phyloP scores from a whole-genome alignment of 2,888 invertebrate species.

The Synergus japonicus region DNA sequence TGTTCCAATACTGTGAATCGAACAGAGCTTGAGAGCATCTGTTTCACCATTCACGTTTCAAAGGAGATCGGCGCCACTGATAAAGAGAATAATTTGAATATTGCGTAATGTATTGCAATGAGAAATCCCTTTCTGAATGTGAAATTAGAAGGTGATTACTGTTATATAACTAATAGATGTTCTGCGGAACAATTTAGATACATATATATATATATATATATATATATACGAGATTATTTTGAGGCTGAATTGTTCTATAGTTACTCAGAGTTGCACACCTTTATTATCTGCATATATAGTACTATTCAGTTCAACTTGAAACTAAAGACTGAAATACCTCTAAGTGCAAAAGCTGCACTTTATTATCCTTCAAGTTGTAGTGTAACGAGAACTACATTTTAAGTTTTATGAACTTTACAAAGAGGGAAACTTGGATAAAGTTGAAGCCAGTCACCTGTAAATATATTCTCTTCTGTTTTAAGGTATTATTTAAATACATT shows the following conservation, averaged over 20 bases:
- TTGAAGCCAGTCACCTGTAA: constrained; percentile 18
- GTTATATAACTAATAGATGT: no score
- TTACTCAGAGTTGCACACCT: constrained; percentile 16
- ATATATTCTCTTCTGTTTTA: constrained; percentile 8
- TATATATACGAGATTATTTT: neutral
- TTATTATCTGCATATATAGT: constrained; percentile 12
- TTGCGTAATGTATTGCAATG: no score
- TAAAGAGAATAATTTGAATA: no score
- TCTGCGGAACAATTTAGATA: no score
- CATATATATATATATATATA: no score
- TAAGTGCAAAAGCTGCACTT: constrained; percentile 22
- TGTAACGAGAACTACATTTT: constrained; percentile 28
- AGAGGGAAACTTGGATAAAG: constrained; percentile 15
- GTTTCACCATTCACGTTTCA: no score
- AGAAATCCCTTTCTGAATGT: no score
- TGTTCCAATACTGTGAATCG: no score
- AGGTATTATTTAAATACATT: constrained; percentile 11
- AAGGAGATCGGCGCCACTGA: no score
- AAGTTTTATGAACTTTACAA: constrained; percentile 24
- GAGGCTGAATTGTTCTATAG: neutral
- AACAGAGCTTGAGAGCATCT: no score
- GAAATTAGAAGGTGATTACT: no score
- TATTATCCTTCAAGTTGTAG: constrained; percentile 25
- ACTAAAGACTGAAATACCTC: constrained; percentile 16
- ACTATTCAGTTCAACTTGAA: constrained; percentile 25